Conservation (phyloP, 2,888 invertebrate species). For the Himalopsyche tibetana region DNA sequence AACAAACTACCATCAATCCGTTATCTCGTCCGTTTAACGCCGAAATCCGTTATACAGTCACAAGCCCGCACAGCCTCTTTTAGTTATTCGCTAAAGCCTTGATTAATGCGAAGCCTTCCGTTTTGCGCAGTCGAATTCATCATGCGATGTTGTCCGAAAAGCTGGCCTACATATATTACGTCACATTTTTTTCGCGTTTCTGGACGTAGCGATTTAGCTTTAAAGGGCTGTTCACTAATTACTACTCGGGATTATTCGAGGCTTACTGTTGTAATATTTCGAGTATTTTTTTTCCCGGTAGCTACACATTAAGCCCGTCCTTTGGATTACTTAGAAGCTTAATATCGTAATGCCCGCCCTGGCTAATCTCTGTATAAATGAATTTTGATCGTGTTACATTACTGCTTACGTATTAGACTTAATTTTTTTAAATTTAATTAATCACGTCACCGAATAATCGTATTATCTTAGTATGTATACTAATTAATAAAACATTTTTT, state of each 20-base stretch:
- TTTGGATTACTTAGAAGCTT: constrained; percentile 20
- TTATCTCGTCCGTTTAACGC: not conserved
- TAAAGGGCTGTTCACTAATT: constrained; percentile 13
- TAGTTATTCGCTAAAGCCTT: constrained; percentile 26
- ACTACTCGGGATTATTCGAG: not conserved
- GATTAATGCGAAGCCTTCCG: constrained; percentile 30
- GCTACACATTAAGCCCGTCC: not conserved
- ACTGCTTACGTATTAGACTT: not conserved
- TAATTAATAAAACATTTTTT: too few species aligned
- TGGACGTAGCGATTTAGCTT: not conserved
- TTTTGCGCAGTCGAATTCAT: constrained; percentile 24
- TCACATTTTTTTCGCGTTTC: not conserved
- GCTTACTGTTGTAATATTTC: constrained; percentile 8
- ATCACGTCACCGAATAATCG: too few species aligned
- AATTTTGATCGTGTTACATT: not conserved
- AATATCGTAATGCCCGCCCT: not conserved
- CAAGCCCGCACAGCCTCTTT: not conserved
- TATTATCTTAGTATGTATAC: too few species aligned
- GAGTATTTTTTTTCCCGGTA: constrained; percentile 9
- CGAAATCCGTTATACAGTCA: constrained; percentile 11
- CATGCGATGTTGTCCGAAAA: constrained; percentile 5
- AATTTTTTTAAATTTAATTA: not conserved
- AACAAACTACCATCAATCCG: not conserved
- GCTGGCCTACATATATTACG: not conserved
- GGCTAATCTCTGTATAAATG: constrained; percentile 13